Evolutionary conservation across 2,113 vertebrate species (phyloP), one percentile per base, ranked within the genome.

Genomic region (Oreocharis arfaki): DNA sequence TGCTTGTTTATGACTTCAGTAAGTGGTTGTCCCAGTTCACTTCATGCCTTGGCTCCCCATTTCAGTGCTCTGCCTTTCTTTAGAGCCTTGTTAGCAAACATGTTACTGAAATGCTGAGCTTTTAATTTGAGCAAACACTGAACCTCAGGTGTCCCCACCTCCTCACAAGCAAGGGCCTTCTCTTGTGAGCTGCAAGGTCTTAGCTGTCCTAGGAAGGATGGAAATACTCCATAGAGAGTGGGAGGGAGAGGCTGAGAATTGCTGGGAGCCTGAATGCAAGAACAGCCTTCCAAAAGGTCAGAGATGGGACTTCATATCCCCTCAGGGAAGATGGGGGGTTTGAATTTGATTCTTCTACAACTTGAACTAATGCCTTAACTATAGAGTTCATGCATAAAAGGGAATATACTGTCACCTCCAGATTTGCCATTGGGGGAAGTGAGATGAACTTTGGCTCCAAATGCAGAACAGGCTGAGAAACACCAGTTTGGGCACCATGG

Each of bases 301-400:
- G 52, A 71, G 28, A 37, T 13, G 60, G 67, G 39, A 14, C 82
- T 84, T 57, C 69, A 23, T 1, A 0, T 53, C 61, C 42, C 47
- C n/a, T 67, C 20, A 1, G 10, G 60, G 15, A 60, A 81, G 33
- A 12, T 21, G 10, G 0, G 7, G 16, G 11, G 2, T 4, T 55
- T 49, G 26, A 70, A 37, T 78, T 57, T 61, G 19, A 33, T 63
- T 90, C 47, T 93, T 75, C 32, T 61, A 32, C 35, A 67, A 5
- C 22, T 49, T 30, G 9, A 74, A 65, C 23, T 20, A 49, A 46
- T 18, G n/a, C 47, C 47, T 82, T 82, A 55, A 82, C 42, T 55
- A 23, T 59, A 84, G 44, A 89, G 50, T 32, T 91, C 0, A 1
- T 30, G 30, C 12, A 1, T 46, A 14, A 78, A 33, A 56, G 14